Percentiles rank a stretch among this genome's conserved stretches.
Evolutionary conservation across 2,888 invertebrate genomes (phyloP).

Genomic region (Chironomus riparius): DNA sequence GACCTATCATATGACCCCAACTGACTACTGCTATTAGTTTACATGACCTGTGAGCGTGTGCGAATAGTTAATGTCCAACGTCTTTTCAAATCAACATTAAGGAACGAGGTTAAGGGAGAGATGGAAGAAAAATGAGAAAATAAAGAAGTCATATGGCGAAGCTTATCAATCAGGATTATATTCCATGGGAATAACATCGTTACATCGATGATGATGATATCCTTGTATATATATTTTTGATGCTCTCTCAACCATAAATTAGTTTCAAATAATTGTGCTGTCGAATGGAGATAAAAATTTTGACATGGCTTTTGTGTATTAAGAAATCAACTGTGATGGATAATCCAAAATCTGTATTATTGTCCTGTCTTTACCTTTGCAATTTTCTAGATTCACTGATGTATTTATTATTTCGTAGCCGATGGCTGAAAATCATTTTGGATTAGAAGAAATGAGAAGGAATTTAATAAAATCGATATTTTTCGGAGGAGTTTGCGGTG

Average conservation of each 20-base stretch:
- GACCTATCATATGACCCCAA: neutral
- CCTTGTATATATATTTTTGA: neutral
- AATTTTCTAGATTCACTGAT: neutral
- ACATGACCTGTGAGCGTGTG: neutral
- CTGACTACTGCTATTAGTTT: neutral
- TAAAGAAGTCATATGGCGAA: neutral
- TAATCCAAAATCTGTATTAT: neutral
- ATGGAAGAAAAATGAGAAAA: neutral
- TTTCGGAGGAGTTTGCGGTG: no score
- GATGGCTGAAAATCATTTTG: neutral
- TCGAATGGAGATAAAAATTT: neutral
- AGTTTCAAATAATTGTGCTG: neutral
- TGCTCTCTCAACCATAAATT: neutral
- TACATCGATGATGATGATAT: neutral
- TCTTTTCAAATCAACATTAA: neutral
- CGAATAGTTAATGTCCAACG: neutral
- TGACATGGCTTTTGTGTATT: neutral
- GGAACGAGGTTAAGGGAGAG: no score
- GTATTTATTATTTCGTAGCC: neutral
- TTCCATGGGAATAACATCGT: neutral
- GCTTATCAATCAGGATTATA: constrained; percentile 23
- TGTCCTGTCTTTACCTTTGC: neutral
- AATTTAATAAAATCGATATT: no score
- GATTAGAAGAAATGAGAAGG: no score
- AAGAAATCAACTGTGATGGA: neutral